A percentile compares a stretch with the other conserved stretches of the same genome.
phyloP scores from a whole-genome alignment of 1,140 invertebrate species.

The Gyrodactylus bullatarudis region DNA sequence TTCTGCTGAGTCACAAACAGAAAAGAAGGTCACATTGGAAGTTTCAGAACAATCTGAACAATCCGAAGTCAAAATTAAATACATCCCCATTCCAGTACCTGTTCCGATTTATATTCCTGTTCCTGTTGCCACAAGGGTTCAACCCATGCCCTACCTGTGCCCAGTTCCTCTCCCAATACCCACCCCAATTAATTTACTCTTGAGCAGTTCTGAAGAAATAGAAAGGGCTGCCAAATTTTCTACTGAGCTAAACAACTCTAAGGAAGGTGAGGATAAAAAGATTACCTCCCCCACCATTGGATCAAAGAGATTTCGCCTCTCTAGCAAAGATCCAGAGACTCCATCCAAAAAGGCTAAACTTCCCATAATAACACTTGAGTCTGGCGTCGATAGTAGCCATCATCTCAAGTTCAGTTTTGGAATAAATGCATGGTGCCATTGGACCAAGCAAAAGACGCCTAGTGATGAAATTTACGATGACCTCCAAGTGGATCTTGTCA shows the following conservation, averaged over 20 bases:
- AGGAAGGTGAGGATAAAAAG: background rate
- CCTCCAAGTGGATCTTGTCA: background rate
- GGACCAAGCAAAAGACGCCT: constrained; percentile 3
- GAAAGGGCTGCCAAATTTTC: background rate
- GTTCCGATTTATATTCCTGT: background rate
- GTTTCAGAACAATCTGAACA: no score
- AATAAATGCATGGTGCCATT: constrained; percentile 9
- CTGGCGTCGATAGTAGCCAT: background rate
- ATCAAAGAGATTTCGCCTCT: background rate
- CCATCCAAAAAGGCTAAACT: background rate
- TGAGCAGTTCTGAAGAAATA: background rate
- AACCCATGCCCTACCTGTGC: background rate
- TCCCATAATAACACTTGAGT: background rate
- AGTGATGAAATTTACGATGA: constrained; percentile 3
- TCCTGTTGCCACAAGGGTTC: background rate
- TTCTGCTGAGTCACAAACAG: background rate
- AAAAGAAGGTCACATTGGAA: background rate
- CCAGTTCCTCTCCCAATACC: background rate
- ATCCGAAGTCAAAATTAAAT: background rate
- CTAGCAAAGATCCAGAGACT: background rate
- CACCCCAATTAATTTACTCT: background rate
- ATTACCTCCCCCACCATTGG: background rate
- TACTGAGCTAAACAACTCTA: background rate
- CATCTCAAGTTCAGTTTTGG: constrained; percentile 9
- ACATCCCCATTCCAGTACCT: background rate